Base-by-base conservation (phyloP, 1,140 invertebrate genomes). In the Drosophila yakuba region DNA sequence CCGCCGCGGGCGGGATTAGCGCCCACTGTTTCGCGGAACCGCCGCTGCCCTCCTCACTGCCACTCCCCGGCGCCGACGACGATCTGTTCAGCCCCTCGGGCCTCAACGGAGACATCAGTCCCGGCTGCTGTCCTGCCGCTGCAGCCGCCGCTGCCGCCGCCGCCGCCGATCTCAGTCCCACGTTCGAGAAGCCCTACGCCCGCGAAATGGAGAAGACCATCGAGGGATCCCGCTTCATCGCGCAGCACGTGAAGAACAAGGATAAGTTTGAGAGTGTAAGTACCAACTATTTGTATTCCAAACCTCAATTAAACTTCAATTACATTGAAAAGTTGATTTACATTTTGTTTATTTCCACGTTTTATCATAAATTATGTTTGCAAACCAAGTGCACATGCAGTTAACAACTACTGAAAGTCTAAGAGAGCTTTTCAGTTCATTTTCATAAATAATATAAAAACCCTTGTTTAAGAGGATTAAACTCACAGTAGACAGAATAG, bases 191-290 rank as follows among this genome's bases (percentile, higher is more conserved):
- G 92, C 95, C 96, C 54, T 94, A 94, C 62, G 94, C 96, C 56
- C 94, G 95, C 84, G 96, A 96, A 92, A 96, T 97, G 94, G 97
- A 97, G 93, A 97, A 97, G 91, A 97, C 97, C 80, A 96, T 98
- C 91, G 96, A 97, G 92, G 97, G 97, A 75, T 96, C 97, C 47
- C 95, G 96, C 92, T 98, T 98, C 93, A 98, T 98, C 93, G 97
- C 97, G 91, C 97, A 98, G 93, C 97, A 98, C 92, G 97, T 97
- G 91, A 97, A 96, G 93, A 98, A 98, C 93, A 97, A 98, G 93
- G 97, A 98, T 93, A 97, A 97, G 92, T 98, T 98, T 92, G 97
- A 97, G 92, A 97, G 96, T 93, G 97, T 98, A 94, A 97, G 96
- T 96, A 39, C 0, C 10, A 14, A 39, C 38, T 39, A 39, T 32